These are phyloP conservation scores for Cyprinus carpio DNA, from an alignment of 2,113 vertebrate species.

Conservation along the genomic window DNA sequence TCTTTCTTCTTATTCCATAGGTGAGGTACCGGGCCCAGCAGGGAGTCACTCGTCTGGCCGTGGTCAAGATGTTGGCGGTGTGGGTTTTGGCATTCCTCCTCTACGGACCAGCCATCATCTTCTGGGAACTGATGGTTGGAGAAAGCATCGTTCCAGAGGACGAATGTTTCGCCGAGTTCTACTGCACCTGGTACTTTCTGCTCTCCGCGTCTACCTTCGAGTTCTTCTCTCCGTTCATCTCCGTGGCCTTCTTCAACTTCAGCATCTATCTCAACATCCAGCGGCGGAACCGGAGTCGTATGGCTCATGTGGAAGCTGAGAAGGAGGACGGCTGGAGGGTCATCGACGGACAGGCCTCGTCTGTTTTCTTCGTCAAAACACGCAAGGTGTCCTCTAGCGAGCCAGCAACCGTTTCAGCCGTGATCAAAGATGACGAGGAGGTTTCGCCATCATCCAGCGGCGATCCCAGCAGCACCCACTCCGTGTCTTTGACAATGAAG, in stretches of 20 bases:
- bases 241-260: constrained; percentile 85
- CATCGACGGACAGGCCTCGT: constrained; percentile 55
- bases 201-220: constrained; percentile 82
- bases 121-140: constrained; percentile 72
- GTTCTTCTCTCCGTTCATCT: constrained; percentile 84
- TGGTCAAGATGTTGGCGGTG: constrained; percentile 79
- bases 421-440: constrained; percentile 70
- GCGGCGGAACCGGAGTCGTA: constrained; percentile 69
- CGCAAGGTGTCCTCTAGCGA: constrained; percentile 76
- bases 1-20: constrained; percentile 63
- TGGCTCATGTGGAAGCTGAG: constrained; percentile 50
- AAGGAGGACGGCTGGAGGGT: constrained; percentile 49
- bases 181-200: constrained; percentile 83
- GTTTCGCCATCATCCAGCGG: constrained; percentile 66
- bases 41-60: constrained; percentile 71
- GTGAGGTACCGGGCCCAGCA: constrained; percentile 82
- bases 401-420: constrained; percentile 66
- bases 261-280: constrained; percentile 85
- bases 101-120: constrained; percentile 84
- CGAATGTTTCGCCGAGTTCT: constrained; percentile 81
- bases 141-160: constrained; percentile 72
- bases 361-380: constrained; percentile 77
- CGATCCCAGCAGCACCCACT: constrained; percentile 67
- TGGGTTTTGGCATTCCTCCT: constrained; percentile 87
- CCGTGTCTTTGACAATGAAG: constrained; percentile 61